Evolutionary conservation across 2,797 vertebrate genomes (phyloP).

Genomic region (Erpetoichthys calabaricus): DNA sequence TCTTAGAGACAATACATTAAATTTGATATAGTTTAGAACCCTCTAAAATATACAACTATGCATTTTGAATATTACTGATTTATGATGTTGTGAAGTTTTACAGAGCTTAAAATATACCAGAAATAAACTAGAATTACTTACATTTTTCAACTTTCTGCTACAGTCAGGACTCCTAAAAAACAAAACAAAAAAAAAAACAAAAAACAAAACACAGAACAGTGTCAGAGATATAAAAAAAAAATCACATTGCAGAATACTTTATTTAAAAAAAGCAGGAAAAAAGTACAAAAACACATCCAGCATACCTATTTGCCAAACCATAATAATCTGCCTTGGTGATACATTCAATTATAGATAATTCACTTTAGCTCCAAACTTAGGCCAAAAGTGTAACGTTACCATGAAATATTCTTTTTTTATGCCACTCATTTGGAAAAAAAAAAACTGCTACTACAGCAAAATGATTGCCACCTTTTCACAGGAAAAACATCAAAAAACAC

Average conservation of each 20-base stretch:
- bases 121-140: slow-evolving; percentile 44
- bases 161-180: slow-evolving; percentile 64
- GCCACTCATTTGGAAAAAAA: no score
- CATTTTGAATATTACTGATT: no score
- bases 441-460: no score
- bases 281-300: not conserved
- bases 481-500: no score
- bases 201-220: slow-evolving; percentile 25
- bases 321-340: not conserved
- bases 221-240: slow-evolving; percentile 2
- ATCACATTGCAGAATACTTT: not conserved
- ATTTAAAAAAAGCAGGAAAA: not conserved
- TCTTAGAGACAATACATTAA: no score
- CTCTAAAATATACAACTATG: no score
- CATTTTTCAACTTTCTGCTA: slow-evolving; percentile 87
- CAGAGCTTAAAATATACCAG: not conserved
- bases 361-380: no score
- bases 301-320: not conserved
- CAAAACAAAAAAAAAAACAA: slow-evolving; percentile 13
- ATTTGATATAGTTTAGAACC: no score
- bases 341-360: no score
- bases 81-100: not conserved
- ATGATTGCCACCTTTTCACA: no score
- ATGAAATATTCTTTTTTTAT: no score
- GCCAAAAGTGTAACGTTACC: no score